Conservation (phyloP, 2,888 invertebrate species). For the Elegia similella region DNA sequence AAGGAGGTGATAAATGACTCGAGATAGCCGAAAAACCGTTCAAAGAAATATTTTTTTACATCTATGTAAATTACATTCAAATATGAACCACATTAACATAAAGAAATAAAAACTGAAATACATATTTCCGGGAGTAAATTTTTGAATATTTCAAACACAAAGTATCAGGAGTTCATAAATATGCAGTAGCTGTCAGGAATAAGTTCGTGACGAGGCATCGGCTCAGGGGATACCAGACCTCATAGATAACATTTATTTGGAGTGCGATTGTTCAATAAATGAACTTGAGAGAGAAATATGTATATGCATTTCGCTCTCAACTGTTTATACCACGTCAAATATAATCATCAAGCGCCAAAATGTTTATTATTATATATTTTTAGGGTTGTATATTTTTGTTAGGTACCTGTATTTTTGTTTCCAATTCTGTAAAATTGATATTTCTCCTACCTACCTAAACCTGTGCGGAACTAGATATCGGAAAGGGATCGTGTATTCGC, state of each 20-base stretch:
- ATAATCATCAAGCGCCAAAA: no score
- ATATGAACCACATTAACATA: background rate
- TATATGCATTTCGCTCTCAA: no score
- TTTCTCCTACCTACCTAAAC: background rate
- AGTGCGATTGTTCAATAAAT: no score
- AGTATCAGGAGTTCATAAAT: slow-evolving; percentile 23
- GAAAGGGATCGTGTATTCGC: slow-evolving; percentile 10
- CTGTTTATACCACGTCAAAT: no score
- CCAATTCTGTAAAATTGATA: background rate
- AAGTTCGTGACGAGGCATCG: slow-evolving; percentile 3
- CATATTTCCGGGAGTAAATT: slow-evolving; percentile 11
- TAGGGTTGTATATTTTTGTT: no score
- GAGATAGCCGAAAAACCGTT: no score
- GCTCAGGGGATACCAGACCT: background rate
- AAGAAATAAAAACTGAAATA: slow-evolving; percentile 3
- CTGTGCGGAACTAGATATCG: slow-evolving; percentile 6
- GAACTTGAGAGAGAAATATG: no score
- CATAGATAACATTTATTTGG: background rate
- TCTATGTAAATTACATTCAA: background rate
- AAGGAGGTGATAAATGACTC: no score
- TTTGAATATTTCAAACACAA: slow-evolving; percentile 5
- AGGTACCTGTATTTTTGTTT: background rate
- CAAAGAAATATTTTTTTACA: background rate
- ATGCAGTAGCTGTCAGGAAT: slow-evolving; percentile 13
- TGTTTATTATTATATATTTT: no score